Evolutionary conservation across 1,140 invertebrate genomes (phyloP), one percentile per base, ranked within the genome.

Genomic region (Diachasmimorpha longicaudata): DNA sequence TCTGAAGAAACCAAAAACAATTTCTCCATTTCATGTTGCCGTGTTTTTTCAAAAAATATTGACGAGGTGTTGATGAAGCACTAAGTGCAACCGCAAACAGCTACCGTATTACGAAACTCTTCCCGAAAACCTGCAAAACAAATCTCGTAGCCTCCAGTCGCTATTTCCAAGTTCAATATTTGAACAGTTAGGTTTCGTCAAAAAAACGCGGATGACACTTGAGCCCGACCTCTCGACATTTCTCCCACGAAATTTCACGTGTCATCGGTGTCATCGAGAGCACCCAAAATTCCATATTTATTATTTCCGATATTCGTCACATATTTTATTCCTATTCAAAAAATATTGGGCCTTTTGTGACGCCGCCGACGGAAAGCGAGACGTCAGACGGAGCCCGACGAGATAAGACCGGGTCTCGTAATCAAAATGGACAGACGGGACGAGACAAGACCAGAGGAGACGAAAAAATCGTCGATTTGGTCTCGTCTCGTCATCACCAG

Each of bases 81-180:
- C 66, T 75, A 77, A 78, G 80, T 82, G 80, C 80, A 81, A 84
- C 82, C 78, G 79, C 80, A 73, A 63, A 73, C 19, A 79, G 81
- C 85, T 85, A 86, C 85, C 77, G 84, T 85, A 73, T 86, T 86
- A 85, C 82, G 81, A 63, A 67, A 73, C 66, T 46, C 44, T 23
- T 48, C 8, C 25, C 19, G 63, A 58, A 72, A 72, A 58, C 8
- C 14, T 23, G 11, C 36, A 55, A 16, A 58, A 58, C 36, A 37
- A 66, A 72, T 58, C 44, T 31, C 25, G 19, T 23, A 36, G 76
- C 80, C 79, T 81, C 70, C 25, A 25, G n/a, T 72, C 77, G 79
- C 77, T 85, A 79, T 85, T 86, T 85, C 79, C 81, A 77, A 13
- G 80, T 84, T 85, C 86, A 86, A 86, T 86, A 86, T 86, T 86